phyloP scores from a whole-genome alignment of 2,113 vertebrate genomes.

The Spea bombifrons region DNA sequence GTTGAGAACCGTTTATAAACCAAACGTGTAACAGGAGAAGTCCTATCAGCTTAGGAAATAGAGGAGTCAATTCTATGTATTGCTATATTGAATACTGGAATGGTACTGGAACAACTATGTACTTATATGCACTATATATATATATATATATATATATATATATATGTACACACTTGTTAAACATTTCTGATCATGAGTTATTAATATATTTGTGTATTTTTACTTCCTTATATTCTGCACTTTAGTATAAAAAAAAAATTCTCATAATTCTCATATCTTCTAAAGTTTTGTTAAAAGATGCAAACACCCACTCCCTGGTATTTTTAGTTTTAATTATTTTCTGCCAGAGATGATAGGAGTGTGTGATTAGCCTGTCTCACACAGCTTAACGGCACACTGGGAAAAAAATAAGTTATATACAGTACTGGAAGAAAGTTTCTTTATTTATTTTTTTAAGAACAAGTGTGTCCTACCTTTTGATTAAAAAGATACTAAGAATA shows the following conservation, averaged over 20 bases:
- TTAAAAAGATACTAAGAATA: not conserved
- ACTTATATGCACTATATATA: no score
- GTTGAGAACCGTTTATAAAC: no score
- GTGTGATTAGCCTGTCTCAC: constrained; percentile 41
- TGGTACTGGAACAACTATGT: no score
- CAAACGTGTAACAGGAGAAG: no score
- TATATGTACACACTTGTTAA: no score
- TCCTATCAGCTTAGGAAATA: no score
- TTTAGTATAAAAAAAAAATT: not conserved
- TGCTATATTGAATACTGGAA: no score
- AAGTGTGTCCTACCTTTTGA: constrained; percentile 1
- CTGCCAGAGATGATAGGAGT: constrained; percentile 33
- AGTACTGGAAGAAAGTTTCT: constrained; percentile 24
- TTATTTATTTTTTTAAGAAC: constrained; percentile 29
- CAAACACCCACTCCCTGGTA: constrained; percentile 35
- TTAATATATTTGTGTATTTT: no score
- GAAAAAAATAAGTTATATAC: constrained; percentile 27
- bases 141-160: no score
- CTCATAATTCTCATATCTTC: no score
- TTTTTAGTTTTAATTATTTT: constrained; percentile 49
- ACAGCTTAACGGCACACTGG: constrained; percentile 28
- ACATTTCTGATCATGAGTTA: no score
- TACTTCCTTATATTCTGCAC: not conserved
- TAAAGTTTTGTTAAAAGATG: not conserved
- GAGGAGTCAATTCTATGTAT: no score